A percentile compares a stretch with the other conserved stretches of the same genome.
Evolutionary conservation across 2,888 invertebrate genomes (phyloP).

Genomic region (Thecophora atra): DNA sequence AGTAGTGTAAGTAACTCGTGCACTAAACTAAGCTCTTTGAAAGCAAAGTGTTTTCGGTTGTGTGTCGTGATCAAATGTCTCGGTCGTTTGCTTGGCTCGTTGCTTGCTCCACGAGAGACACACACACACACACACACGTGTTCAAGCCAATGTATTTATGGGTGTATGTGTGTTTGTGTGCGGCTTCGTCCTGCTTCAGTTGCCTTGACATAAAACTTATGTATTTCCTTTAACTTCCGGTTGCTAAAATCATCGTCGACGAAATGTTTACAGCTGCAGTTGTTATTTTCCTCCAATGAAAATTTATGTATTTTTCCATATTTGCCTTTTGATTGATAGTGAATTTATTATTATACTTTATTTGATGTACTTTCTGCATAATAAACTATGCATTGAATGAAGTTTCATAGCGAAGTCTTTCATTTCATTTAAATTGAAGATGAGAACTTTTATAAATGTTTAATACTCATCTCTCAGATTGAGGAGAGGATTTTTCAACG

Average conservation of each 20-base stretch:
- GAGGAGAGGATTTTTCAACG: too few relatives aligned
- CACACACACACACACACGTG: neutral
- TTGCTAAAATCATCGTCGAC: neutral
- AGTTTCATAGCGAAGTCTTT: too few relatives aligned
- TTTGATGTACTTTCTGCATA: neutral
- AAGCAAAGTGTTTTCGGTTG: neutral
- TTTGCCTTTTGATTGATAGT: neutral
- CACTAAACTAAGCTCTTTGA: constrained; percentile 13
- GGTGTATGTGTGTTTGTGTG: neutral
- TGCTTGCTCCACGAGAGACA: neutral
- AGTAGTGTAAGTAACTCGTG: constrained; percentile 14
- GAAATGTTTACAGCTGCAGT: neutral
- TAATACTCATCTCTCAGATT: too few relatives aligned
- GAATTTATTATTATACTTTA: neutral
- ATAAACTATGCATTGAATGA: too few relatives aligned
- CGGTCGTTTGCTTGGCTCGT: too few relatives aligned
- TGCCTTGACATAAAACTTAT: neutral
- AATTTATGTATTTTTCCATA: neutral
- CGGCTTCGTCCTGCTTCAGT: neutral
- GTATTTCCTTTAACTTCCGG: too few relatives aligned
- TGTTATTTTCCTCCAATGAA: neutral
- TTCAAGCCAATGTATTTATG: neutral
- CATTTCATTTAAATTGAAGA: too few relatives aligned
- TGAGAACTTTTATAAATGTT: too few relatives aligned
- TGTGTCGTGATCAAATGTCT: neutral